Evolutionary conservation across 2,113 vertebrate species (phyloP).

Genomic region (Lontra canadensis): DNA sequence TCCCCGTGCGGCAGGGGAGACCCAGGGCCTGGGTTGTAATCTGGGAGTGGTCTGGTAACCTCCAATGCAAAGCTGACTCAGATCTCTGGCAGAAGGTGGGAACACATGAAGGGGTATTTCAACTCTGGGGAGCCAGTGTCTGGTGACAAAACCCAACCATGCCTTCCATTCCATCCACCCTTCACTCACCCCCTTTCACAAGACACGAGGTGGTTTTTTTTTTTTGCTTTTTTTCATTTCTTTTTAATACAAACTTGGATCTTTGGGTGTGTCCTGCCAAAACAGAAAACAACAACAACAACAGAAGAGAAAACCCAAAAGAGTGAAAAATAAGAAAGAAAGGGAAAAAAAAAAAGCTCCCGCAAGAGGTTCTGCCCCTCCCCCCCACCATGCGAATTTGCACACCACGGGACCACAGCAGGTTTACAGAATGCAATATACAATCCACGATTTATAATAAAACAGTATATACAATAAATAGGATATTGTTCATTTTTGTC

Average conservation of each 20-base stretch:
- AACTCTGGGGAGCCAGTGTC: constrained; percentile 6
- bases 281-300: constrained; percentile 82
- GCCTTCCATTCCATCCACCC: constrained; percentile 39
- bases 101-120: background rate
- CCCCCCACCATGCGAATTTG: constrained; percentile 85
- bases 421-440: constrained; percentile 89
- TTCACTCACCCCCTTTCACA: constrained; percentile 56
- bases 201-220: constrained; percentile 61
- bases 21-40: background rate
- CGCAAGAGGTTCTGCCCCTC: constrained; percentile 78
- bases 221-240: constrained; percentile 78
- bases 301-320: constrained; percentile 82
- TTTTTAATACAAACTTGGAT: constrained; percentile 85
- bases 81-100: background rate
- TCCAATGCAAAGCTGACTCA: background rate
- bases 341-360: constrained; percentile 73
- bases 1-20: background rate
- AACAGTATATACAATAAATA: constrained; percentile 91
- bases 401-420: constrained; percentile 89
- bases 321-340: constrained; percentile 74
- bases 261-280: constrained; percentile 86
- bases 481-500: constrained; percentile 86
- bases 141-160: constrained; percentile 32
- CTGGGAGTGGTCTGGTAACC: background rate
- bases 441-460: constrained; percentile 90